Evolutionary conservation across 2,113 vertebrate species (phyloP).

Genomic region (Pica pica): DNA sequence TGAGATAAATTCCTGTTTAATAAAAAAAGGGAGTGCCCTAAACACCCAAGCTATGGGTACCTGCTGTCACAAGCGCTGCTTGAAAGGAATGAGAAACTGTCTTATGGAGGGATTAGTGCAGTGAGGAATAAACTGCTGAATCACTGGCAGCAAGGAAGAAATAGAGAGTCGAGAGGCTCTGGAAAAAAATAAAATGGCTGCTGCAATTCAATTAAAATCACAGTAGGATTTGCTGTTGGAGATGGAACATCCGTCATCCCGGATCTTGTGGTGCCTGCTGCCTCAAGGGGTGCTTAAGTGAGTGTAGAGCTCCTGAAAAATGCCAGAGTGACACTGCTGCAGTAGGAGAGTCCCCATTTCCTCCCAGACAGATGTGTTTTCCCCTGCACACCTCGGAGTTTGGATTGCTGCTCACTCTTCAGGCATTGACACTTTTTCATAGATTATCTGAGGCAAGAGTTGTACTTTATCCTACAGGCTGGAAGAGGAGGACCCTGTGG

Average conservation of each 20-base stretch:
- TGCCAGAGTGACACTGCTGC: not conserved
- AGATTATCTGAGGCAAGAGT: rapidly evolving
- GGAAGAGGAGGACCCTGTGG: not conserved
- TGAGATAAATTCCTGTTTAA: not conserved
- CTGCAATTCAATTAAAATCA: constrained; percentile 3
- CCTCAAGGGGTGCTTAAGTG: not conserved
- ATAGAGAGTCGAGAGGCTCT: not conserved
- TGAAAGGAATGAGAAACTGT: not conserved
- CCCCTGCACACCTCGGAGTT: not conserved
- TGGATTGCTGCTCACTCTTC: not conserved
- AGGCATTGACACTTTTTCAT: rapidly evolving
- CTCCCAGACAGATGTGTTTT: not conserved
- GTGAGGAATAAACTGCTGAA: constrained; percentile 24
- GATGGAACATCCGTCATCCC: not conserved
- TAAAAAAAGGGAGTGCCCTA: not conserved
- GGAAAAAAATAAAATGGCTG: not conserved
- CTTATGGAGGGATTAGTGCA: not conserved
- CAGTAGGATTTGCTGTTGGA: not conserved
- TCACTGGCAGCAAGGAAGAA: not conserved
- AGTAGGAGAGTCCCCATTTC: not conserved
- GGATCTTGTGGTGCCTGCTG: not conserved
- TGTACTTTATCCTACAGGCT: rapidly evolving
- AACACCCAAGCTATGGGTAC: not conserved
- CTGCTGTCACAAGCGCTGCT: not conserved
- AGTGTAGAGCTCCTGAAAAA: not conserved